Conservation (phyloP, 2,797 vertebrate species). For the Parotocinclus haroldoi region DNA sequence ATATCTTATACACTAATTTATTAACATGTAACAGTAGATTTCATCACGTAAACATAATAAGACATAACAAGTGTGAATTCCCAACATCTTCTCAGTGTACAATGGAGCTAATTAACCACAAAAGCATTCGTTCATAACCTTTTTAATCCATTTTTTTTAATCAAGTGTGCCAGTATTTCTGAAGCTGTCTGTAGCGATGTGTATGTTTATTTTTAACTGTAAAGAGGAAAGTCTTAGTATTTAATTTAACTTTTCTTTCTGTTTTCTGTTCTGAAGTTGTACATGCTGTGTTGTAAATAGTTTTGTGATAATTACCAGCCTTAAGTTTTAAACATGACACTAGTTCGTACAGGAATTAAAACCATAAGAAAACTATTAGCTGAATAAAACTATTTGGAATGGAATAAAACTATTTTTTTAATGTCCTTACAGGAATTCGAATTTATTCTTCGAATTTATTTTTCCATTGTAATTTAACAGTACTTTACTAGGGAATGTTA, state of each 20-base stretch:
- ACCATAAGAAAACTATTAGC: too few species aligned
- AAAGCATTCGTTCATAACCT: too few species aligned
- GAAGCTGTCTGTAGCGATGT: neutral
- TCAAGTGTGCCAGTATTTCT: too few species aligned
- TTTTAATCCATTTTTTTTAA: too few species aligned
- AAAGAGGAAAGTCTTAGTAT: constrained; percentile 19
- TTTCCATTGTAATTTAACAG: too few species aligned
- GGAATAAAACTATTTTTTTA: neutral
- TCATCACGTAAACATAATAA: too few species aligned
- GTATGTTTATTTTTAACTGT: constrained; percentile 20
- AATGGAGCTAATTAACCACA: too few species aligned
- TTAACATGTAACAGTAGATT: too few species aligned
- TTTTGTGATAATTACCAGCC: neutral
- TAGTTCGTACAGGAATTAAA: neutral
- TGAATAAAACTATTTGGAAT: neutral
- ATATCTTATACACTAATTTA: too few species aligned
- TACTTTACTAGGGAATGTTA: neutral
- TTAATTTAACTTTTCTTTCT: constrained; percentile 12
- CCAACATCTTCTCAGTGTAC: too few species aligned
- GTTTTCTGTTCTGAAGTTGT: constrained; percentile 8
- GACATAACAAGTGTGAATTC: too few species aligned
- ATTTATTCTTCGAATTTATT: constrained; percentile 8
- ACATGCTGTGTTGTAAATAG: constrained; percentile 25
- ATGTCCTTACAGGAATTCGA: neutral
- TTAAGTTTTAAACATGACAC: neutral